Conservation (phyloP, 2,797 vertebrate genomes). For the Macrochelys suwanniensis region DNA sequence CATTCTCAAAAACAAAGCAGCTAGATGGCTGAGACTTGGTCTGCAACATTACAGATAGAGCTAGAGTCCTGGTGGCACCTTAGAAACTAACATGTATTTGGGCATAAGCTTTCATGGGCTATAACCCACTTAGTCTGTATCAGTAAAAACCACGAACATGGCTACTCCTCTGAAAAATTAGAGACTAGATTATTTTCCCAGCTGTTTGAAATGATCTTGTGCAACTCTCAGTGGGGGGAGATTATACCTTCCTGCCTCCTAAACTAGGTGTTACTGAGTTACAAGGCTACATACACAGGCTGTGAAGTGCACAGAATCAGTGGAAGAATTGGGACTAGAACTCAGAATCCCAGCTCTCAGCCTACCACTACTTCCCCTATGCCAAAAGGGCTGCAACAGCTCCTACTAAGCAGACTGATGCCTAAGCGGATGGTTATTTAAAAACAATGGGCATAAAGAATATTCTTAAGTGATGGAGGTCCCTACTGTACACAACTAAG, state of each 20-base stretch:
- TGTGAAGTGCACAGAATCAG: not conserved
- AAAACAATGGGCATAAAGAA: not conserved
- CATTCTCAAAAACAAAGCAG: not conserved
- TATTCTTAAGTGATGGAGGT: not conserved
- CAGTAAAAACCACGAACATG: no score
- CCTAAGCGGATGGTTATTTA: not conserved
- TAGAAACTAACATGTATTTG: no score
- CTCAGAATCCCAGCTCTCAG: not conserved
- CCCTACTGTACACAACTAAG: not conserved
- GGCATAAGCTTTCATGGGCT: no score
- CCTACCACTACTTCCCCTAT: not conserved
- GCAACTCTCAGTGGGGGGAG: rapidly evolving
- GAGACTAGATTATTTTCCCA: not conserved
- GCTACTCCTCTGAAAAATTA: not conserved
- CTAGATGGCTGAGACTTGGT: not conserved
- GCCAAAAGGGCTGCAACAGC: not conserved
- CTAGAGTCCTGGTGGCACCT: no score
- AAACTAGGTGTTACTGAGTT: not conserved
- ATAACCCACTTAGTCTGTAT: no score
- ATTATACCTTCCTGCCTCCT: not conserved
- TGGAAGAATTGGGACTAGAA: not conserved
- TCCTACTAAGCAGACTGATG: not conserved
- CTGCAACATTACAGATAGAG: not conserved
- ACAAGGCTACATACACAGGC: not conserved
- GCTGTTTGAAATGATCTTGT: not conserved